These are phyloP conservation scores for Chionodraco myersi DNA, from an alignment of 2,113 vertebrate genomes.

Conservation along the genomic window DNA sequence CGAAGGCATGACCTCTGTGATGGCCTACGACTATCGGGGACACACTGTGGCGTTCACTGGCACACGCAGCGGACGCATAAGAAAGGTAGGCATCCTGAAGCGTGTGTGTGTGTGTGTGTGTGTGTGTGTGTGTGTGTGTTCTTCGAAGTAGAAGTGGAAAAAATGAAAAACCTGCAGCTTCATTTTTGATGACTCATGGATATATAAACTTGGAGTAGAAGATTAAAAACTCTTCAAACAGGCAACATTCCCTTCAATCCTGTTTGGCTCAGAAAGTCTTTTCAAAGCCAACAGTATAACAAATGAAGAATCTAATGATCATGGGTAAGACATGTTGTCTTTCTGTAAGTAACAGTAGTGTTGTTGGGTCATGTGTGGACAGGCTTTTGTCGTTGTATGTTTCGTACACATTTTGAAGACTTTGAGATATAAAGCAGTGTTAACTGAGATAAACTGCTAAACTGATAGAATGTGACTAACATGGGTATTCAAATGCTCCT, in stretches of 20 bases:
- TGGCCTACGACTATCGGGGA: conserved; percentile 93
- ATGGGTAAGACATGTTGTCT: neutral
- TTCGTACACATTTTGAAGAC: neutral
- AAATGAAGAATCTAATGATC: neutral
- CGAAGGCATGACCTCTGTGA: conserved; percentile 96
- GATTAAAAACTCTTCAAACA: neutral
- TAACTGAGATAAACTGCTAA: neutral
- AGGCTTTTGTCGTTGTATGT: neutral
- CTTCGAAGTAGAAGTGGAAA: too few species aligned
- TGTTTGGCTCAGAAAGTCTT: neutral
- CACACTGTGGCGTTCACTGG: conserved; percentile 93
- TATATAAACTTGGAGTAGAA: neutral
- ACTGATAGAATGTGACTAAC: conserved; percentile 19
- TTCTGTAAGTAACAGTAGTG: neutral
- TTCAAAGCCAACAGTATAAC: neutral
- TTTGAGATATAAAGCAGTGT: neutral
- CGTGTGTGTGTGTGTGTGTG: neutral
- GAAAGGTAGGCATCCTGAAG: conserved; percentile 87
- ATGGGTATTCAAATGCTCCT: conserved; percentile 22
- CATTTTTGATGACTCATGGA: neutral
- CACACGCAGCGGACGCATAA: conserved; percentile 90
- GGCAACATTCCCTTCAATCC: neutral
- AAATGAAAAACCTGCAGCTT: neutral
- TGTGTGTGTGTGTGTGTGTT: neutral
- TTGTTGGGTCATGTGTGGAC: conserved; percentile 1